Evolutionary conservation across 2,888 invertebrate species (phyloP), one percentile per base, ranked within the genome.

Genomic region (Melanchra persicariae): DNA sequence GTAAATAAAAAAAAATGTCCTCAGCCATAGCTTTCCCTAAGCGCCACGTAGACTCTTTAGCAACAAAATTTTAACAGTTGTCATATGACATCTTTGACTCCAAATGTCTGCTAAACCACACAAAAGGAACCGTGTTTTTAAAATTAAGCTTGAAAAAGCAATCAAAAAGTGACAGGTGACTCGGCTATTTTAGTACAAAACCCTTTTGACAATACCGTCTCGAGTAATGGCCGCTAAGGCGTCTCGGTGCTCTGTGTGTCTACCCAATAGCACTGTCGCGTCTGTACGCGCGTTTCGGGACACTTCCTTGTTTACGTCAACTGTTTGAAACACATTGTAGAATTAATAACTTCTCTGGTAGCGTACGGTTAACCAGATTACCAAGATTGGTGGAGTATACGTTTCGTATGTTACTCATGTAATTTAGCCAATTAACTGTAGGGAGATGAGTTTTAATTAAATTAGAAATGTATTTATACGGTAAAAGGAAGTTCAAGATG

Each of bases 231-330:
- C 55, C 10, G 55, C 19, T 0, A 55, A n/a, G 34, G 12, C 34
- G 5, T 34, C 1, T 55, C 12, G 1, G 15, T 15, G 37, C 57
- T 37, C 57, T 57, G 22, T 37, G 8, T 57, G 22, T 22, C 34
- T 3, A 57, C 37, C 17, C 37, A 37, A 37, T 77, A 79, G 70
- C 70, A 74, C 66, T 43, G 71, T 70, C 68, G 63, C 66, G 62
- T 68, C 30, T 59, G 34, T 24, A 43, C 43, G 59, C 65, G 69
- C 51, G 70, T 71, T 74, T 69, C 45, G 45, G 8, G 60, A 76
- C 51, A 49, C 66, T 62, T 61, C 64, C 76, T 79, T 76, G 63
- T 83, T 79, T 69, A 79, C 67, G 63, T 67, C 65, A 80, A 58
- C 73, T 61, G 69, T 80, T 74, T 75, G 57, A 62, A 71, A 61